Evolutionary conservation across 92 coral and sea anemone genomes (phyloP), one percentile per base, ranked within the genome.

Genomic region (Chrysogorgia sp.): DNA sequence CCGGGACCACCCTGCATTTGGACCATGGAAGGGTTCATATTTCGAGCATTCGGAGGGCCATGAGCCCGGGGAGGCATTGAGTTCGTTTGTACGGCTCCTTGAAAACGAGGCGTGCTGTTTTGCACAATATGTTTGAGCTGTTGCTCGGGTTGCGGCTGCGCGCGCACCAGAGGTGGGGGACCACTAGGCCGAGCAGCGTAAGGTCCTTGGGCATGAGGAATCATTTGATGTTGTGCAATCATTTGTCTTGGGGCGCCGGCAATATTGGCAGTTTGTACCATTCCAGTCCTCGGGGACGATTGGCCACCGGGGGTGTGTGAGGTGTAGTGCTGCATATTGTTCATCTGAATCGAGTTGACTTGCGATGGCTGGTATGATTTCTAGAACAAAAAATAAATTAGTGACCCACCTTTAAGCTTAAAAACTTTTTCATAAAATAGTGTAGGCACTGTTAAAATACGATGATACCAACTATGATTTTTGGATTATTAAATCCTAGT

Each of bases 161-260:
- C 79, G 12, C 79, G 79, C 14, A 72, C 79, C n/a, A 72, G 55
- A 15, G 79, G 79, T 48, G 79, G 79, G 0, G 79, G 79, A 25
- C 79, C 79, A 3, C 29, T 50, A 1, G 65, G 76, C 26, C 71
- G 43, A 35, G 26, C n/a, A n/a, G n/a, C 9, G 34, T 57, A 57
- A 23, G 34, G 6, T 3, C 14, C 31, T 57, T 57, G 63, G 63
- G 32, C 31, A 57, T 31, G 63, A 57, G 63, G 63, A 8, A 31
- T 2, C 30, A 57, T 23, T 57, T 57, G 63, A 57, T 57, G 17
- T 8, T 23, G 34, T 47, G n/a, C 53, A 2, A 47, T 47, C 63
- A 57, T 29, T 14, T 57, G 63, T 57, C 63, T 57, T 14, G 34
- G 29, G 9, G 12, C 34, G 34, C 32, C 17, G 1, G 5, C 31